Percentiles rank a stretch among this genome's conserved stretches.
phyloP scores from a whole-genome alignment of 2,113 vertebrate genomes.

The Casuarius casuarius region DNA sequence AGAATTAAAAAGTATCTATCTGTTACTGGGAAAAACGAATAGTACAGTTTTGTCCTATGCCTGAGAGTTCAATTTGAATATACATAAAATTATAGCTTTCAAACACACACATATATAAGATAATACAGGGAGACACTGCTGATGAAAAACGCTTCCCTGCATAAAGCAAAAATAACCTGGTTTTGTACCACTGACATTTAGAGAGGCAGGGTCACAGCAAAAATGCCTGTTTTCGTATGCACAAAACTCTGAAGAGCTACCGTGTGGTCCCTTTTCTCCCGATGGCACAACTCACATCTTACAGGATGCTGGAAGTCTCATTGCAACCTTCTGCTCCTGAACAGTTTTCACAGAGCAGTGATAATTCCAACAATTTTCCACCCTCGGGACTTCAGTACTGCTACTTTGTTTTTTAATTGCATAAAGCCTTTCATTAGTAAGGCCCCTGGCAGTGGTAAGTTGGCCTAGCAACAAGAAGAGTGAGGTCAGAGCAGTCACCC shows the following conservation, averaged over 20 bases:
- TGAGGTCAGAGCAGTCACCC: background rate
- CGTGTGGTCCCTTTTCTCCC: accelerated
- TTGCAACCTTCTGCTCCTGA: background rate
- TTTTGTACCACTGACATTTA: background rate
- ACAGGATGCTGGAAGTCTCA: background rate
- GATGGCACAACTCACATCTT: background rate
- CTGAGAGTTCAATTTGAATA: constrained; percentile 1
- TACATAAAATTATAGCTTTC: background rate
- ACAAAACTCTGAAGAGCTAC: background rate
- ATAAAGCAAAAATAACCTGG: background rate
- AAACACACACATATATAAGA: background rate
- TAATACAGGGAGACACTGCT: background rate
- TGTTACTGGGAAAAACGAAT: background rate
- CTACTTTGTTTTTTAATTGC: background rate
- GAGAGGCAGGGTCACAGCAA: background rate
- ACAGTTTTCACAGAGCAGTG: background rate
- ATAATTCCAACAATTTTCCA: background rate
- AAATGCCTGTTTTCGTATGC: background rate
- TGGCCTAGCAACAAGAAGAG: background rate
- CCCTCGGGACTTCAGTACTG: background rate
- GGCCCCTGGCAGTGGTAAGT: background rate
- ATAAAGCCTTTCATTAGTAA: background rate
- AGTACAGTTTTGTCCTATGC: background rate
- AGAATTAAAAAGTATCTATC: background rate
- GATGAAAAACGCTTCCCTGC: background rate